A percentile compares a stretch with the other conserved stretches of the same genome.
Evolutionary conservation across 2,797 vertebrate species (phyloP).

Genomic region (Pelobates cultripes): DNA sequence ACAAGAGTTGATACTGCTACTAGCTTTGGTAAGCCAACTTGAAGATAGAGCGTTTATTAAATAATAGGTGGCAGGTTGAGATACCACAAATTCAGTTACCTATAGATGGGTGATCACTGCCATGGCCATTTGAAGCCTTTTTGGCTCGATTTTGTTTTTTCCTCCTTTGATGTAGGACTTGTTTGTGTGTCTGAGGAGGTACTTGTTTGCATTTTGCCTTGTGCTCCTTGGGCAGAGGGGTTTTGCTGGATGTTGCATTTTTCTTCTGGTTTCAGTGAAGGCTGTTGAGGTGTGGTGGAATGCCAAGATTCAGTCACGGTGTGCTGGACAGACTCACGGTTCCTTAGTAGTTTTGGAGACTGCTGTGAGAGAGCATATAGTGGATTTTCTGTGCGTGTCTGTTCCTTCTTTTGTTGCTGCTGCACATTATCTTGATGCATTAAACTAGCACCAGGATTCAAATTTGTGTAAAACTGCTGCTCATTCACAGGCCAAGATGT

Average conservation of each 20-base stretch:
- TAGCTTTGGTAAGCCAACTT: too few species aligned
- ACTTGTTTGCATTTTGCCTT: neutral
- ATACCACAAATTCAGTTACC: neutral
- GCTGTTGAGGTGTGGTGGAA: neutral
- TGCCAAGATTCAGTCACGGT: neutral
- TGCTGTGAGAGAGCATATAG: conserved; percentile 22
- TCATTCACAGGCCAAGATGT: neutral
- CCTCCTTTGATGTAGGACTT: conserved; percentile 10
- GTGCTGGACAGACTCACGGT: neutral
- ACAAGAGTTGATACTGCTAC: too few species aligned
- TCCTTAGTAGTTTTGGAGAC: conserved; percentile 7
- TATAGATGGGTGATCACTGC: neutral
- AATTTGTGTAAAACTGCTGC: neutral
- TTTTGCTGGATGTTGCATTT: neutral
- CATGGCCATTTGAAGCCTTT: conserved; percentile 39
- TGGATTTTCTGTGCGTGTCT: neutral
- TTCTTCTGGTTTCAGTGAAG: neutral
- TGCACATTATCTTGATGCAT: neutral
- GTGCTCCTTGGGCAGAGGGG: neutral
- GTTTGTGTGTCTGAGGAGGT: neutral
- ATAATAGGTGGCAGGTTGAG: neutral
- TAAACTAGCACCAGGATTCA: neutral
- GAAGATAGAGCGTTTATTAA: too few species aligned
- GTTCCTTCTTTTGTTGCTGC: neutral
- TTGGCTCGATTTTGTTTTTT: neutral